phyloP scores from a whole-genome alignment of 2,888 invertebrate species.

The Meliscaeva auricollis region DNA sequence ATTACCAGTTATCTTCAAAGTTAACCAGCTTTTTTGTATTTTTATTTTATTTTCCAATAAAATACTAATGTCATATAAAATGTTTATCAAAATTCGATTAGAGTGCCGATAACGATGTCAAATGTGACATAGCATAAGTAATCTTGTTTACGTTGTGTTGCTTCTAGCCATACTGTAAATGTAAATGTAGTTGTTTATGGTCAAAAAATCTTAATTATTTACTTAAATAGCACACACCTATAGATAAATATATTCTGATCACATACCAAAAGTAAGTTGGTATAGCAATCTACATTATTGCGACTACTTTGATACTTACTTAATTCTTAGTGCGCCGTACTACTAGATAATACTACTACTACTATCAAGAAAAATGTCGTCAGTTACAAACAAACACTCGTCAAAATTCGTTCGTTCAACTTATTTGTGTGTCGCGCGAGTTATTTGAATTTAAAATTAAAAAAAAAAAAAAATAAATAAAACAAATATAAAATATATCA shows the following conservation, averaged over 20 bases:
- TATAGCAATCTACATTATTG: constrained; percentile 7
- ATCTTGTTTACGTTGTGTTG: constrained; percentile 17
- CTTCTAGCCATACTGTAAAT: too few species aligned
- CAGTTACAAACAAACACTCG: constrained; percentile 70
- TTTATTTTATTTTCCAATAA: too few species aligned
- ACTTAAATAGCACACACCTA: constrained; percentile 53
- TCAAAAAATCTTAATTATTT: constrained; percentile 41
- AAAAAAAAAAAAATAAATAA: constrained; percentile 7
- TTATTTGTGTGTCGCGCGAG: constrained; percentile 36
- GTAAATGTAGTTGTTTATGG: constrained; percentile 16
- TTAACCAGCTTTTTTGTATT: constrained; percentile 2
- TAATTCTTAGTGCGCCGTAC: constrained; percentile 31
- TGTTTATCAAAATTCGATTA: constrained; percentile 24
- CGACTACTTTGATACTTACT: constrained; percentile 15
- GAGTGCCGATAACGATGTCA: neutral
- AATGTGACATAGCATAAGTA: constrained; percentile 27
- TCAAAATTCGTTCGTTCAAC: constrained; percentile 71
- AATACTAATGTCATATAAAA: too few species aligned
- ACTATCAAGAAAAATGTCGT: neutral
- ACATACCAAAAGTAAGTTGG: constrained; percentile 33
- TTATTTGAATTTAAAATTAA: constrained; percentile 3
- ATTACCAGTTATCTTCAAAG: constrained; percentile 34
- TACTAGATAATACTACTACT: constrained; percentile 15
- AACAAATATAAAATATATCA: constrained; percentile 18
- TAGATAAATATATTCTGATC: constrained; percentile 49